Base-by-base conservation (phyloP, 2,888 invertebrate species). In the Nymphalis polychloros region DNA sequence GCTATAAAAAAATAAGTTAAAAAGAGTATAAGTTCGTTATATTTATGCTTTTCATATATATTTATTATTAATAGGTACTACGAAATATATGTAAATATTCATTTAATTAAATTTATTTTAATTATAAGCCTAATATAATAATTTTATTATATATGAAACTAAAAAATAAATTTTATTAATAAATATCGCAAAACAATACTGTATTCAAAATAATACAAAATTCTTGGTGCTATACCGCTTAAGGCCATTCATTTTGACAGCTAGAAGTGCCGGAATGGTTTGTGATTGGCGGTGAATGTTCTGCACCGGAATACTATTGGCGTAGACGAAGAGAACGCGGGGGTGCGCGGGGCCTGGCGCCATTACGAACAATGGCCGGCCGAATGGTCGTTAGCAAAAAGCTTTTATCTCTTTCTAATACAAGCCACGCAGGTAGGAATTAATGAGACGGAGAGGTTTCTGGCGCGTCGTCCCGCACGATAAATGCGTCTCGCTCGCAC, bases 371-470 rank as follows among this genome's bases (percentile, higher is more conserved):
- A 92, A 92, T 91, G 91, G 90, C 92, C 88, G 88, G 88, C 88
- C 76, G 83, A 89, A 87, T 87, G 84, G 88, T 90, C 90, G 91
- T 92, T 91, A 91, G 92, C 88, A 88, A 93, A 93, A 89, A 91
- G 90, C 92, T 90, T 91, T 92, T 93, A 92, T 93, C 93, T 92
- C 93, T 92, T 90, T 93, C 93, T 92, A 89, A 92, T 92, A 89
- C 87, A 88, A 86, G 88, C 87, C 81, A 88, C 88, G 89, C 93
- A 92, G 92, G 93, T 93, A 90, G 85, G 88, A 90, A 88, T 91
- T 92, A 93, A 92, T 89, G 92, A 93, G 92, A 92, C 89, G 84
- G 91, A 86, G 89, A 89, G 82, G 87, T 86, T 89, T 92, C 87
- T 84, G 85, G 81, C 85, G 85, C 79, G 83, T 85, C 85, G 84